These are phyloP conservation scores for Cataglyphis rosenhaueri DNA, from an alignment of 2,888 invertebrate species.

Conservation along the genomic window DNA sequence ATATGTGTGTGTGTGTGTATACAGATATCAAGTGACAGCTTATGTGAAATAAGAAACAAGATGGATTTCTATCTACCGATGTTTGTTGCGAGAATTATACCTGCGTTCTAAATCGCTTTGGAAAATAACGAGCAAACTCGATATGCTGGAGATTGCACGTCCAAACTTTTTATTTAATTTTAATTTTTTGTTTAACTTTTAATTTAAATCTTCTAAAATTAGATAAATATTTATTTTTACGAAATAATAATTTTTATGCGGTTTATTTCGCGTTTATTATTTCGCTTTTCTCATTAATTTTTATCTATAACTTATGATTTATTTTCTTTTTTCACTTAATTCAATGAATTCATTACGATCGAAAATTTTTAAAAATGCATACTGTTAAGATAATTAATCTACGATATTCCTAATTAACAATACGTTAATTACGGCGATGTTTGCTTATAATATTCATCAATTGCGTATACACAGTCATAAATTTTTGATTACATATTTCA, in stretches of 20 bases:
- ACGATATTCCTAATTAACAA: conserved; percentile 17
- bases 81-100: conserved; percentile 45
- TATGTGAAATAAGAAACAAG: conserved; percentile 42
- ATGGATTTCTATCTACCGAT: background rate
- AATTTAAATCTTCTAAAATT: conserved; percentile 27
- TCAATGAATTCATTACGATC: background rate
- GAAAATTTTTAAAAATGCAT: background rate
- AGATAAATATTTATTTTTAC: background rate
- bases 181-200: background rate
- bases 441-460: background rate
- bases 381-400: background rate
- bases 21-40: conserved; percentile 33
- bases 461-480: background rate
- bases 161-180: conserved; percentile 14
- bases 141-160: conserved; percentile 8
- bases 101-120: conserved; percentile 52
- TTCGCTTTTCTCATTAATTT: background rate
- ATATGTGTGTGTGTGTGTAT: background rate
- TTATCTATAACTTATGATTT: background rate
- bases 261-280: background rate
- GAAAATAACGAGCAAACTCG: conserved; percentile 57
- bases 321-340: background rate
- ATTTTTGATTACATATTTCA: background rate
- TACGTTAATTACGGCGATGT: conserved; percentile 59
- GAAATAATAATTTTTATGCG: background rate